These are phyloP conservation scores for Celastrina argiolus DNA, from an alignment of 2,888 invertebrate genomes.

Conservation along the genomic window DNA sequence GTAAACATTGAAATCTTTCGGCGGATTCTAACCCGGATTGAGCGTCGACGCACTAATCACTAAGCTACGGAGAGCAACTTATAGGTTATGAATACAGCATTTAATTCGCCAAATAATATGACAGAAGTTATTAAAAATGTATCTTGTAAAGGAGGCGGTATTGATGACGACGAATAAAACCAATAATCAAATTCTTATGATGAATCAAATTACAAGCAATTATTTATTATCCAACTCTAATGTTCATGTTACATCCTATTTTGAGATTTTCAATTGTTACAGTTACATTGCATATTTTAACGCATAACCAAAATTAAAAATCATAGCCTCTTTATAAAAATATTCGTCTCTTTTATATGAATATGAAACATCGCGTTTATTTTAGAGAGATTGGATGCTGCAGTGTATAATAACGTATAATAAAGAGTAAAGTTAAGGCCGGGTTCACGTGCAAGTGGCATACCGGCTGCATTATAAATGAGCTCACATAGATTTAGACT, in stretches of 20 bases:
- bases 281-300: background rate
- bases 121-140: too few species aligned
- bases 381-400: slow-evolving; percentile 14
- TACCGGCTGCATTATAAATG: slow-evolving; percentile 33
- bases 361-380: slow-evolving; percentile 23
- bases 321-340: slow-evolving; percentile 16
- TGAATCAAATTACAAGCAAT: too few species aligned
- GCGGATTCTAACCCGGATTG: too few species aligned
- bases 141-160: too few species aligned
- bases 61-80: too few species aligned
- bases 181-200: too few species aligned
- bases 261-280: background rate
- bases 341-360: slow-evolving; percentile 18
- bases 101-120: too few species aligned
- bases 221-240: background rate
- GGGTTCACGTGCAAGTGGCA: slow-evolving; percentile 33
- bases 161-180: too few species aligned
- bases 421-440: slow-evolving; percentile 33
- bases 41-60: too few species aligned
- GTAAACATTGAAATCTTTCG: too few species aligned
- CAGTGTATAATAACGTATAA: slow-evolving; percentile 32
- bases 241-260: background rate
- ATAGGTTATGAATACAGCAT: too few species aligned
- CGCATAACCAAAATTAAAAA: background rate
- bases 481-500: slow-evolving; percentile 22